Evolutionary conservation across 1,140 invertebrate genomes (phyloP).

Genomic region (Drosophila carrolli): DNA sequence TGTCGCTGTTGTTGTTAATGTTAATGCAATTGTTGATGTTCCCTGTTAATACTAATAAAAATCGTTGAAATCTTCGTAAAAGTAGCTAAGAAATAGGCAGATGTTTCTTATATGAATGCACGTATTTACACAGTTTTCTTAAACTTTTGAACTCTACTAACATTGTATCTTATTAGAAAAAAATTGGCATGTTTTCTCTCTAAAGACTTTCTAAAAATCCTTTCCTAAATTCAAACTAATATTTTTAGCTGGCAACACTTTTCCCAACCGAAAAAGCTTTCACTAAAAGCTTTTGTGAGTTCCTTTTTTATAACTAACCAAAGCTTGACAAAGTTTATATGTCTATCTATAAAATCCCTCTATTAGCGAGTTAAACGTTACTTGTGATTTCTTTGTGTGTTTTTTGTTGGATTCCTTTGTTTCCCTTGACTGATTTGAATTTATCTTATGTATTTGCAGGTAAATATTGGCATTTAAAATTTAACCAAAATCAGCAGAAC

Average conservation of each 20-base stretch:
- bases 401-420: neutral
- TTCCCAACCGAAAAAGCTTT: constrained; percentile 34
- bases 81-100: constrained; percentile 31
- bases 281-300: neutral
- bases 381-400: constrained; percentile 45
- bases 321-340: constrained; percentile 35
- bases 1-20: constrained; percentile 45
- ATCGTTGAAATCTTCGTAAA: constrained; percentile 21
- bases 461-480: constrained; percentile 59
- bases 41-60: constrained; percentile 33
- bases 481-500: constrained; percentile 17
- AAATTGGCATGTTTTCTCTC: constrained; percentile 69
- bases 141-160: constrained; percentile 17
- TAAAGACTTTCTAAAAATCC: constrained; percentile 21
- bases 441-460: constrained; percentile 62
- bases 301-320: constrained; percentile 25
- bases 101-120: constrained; percentile 43
- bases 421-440: constrained; percentile 28
- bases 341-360: constrained; percentile 31
- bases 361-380: constrained; percentile 35
- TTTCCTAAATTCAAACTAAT: constrained; percentile 7
- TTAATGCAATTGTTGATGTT: constrained; percentile 38
- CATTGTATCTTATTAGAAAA: constrained; percentile 4
- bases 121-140: constrained; percentile 36
- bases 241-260: constrained; percentile 50